A percentile compares a stretch with the other conserved stretches of the same genome.
Evolutionary conservation across 2,797 vertebrate genomes (phyloP).

Genomic region (Echiichthys vipera): DNA sequence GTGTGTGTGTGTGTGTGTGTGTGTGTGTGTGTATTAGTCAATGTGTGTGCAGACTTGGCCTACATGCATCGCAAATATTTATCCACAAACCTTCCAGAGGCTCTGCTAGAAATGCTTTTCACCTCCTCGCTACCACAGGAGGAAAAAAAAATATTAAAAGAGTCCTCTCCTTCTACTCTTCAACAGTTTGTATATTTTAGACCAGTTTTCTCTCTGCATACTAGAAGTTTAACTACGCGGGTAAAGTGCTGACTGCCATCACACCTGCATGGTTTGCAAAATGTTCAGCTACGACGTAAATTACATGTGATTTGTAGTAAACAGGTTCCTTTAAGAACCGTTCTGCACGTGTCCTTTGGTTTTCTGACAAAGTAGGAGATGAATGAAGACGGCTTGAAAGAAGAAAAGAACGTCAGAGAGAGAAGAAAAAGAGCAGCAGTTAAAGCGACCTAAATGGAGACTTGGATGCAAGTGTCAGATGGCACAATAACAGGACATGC

Average conservation of each 20-base stretch:
- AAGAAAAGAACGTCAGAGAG: background rate
- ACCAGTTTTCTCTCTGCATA: background rate
- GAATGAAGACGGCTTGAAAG: background rate
- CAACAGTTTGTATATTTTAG: no score
- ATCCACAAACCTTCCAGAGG: conserved; percentile 55
- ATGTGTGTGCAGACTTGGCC: conserved; percentile 45
- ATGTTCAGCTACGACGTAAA: background rate
- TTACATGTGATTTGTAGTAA: conserved; percentile 5
- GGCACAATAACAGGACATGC: conserved; percentile 36
- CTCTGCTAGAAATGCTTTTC: conserved; percentile 31
- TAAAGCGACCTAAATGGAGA: conserved; percentile 11
- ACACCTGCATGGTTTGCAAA: background rate
- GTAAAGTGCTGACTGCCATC: no score
- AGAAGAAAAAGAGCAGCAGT: background rate
- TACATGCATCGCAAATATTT: conserved; percentile 77
- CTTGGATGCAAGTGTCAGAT: conserved; percentile 26
- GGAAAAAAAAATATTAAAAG: conserved; percentile 9
- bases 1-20: conserved; percentile 1
- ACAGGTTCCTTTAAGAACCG: background rate
- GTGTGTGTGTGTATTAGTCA: background rate
- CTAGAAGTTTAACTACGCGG: no score
- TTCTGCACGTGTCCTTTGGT: background rate
- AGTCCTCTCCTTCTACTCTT: conserved; percentile 9
- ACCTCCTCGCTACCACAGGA: conserved; percentile 32
- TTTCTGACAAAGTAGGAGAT: background rate